Conservation (phyloP, 1,140 invertebrate genomes). For the Rhynchophorus ferrugineus region DNA sequence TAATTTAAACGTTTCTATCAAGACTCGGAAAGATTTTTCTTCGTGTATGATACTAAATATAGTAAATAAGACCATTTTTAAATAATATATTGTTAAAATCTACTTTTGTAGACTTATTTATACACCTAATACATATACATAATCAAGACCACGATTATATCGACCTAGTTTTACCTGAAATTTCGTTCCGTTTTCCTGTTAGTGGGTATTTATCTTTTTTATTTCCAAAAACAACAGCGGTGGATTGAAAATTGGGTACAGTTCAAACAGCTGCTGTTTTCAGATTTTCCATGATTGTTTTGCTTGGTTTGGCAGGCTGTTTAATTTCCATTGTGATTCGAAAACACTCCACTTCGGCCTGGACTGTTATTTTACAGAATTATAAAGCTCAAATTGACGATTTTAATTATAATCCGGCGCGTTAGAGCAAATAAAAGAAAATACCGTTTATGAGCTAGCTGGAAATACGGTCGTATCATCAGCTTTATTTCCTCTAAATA, state of each 20-base stretch:
- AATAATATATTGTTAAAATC: no score
- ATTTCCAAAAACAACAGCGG: constrained; percentile 7
- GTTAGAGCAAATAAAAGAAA: not conserved
- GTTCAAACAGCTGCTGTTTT: constrained; percentile 11
- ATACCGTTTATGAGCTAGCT: no score
- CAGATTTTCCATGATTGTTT: constrained; percentile 15
- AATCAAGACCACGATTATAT: no score
- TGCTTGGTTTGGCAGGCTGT: constrained; percentile 9
- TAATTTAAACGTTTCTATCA: no score
- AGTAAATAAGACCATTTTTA: no score
- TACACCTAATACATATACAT: no score
- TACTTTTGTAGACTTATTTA: no score
- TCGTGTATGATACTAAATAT: no score
- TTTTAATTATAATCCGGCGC: not conserved
- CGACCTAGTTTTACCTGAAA: constrained; percentile 2
- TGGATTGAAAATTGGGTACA: constrained; percentile 5
- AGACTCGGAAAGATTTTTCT: no score
- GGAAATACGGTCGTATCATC: no score
- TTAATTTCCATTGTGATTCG: constrained; percentile 10
- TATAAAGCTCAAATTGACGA: constrained; percentile 3
- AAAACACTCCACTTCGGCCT: not conserved
- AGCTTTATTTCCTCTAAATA: no score
- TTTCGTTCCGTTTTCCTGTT: not conserved
- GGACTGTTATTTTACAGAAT: constrained; percentile 10
- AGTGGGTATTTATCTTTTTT: not conserved